phyloP scores from a whole-genome alignment of 2,797 vertebrate genomes.

The Tokudaia muenninki region DNA sequence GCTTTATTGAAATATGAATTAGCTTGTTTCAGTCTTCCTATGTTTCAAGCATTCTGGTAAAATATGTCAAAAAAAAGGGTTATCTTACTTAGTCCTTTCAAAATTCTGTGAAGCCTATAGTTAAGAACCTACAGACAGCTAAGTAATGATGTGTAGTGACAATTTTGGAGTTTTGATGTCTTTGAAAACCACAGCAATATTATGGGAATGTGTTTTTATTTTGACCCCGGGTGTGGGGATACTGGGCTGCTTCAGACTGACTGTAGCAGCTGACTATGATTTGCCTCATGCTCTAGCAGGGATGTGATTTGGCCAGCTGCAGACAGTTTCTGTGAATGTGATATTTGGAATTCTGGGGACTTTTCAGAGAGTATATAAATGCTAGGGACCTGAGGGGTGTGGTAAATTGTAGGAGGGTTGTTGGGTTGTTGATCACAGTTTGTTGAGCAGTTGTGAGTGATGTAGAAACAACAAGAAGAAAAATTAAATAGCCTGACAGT shows the following conservation, averaged over 20 bases:
- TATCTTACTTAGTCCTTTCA: not conserved
- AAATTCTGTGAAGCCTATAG: not conserved
- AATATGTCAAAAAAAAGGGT: not conserved
- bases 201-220: not conserved
- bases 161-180: not conserved
- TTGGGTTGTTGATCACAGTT: not conserved
- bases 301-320: not conserved
- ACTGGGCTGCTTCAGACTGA: not conserved
- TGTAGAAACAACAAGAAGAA: not conserved
- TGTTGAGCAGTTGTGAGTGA: not conserved
- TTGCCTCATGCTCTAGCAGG: not conserved
- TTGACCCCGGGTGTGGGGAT: not conserved
- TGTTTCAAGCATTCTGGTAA: not conserved
- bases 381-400: not conserved
- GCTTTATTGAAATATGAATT: not conserved
- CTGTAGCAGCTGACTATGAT: not conserved
- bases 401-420: not conserved
- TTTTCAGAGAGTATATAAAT: not conserved
- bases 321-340: not conserved
- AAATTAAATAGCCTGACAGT: not conserved
- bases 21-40: not conserved
- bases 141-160: not conserved
- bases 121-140: not conserved
- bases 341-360: not conserved
- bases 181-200: not conserved